These are phyloP conservation scores for Hypothenemus hampei DNA, from an alignment of 1,140 invertebrate species.

Conservation along the genomic window DNA sequence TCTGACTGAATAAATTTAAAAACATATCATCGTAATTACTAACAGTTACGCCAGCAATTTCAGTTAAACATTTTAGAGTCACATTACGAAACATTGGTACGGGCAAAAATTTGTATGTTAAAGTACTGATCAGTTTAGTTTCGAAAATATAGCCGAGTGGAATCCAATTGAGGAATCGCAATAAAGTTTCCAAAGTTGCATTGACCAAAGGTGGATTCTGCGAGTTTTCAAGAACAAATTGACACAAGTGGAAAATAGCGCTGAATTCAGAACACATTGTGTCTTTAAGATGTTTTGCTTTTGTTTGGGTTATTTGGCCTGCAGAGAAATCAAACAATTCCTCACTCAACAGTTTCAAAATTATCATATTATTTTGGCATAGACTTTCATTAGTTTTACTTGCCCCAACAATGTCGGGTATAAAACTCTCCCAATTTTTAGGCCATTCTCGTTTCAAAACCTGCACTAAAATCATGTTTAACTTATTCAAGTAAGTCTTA, in stretches of 20 bases:
- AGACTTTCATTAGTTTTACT: conserved; percentile 98
- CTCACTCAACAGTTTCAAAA: conserved; percentile 95
- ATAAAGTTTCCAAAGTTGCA: conserved; percentile 90
- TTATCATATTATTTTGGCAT: conserved; percentile 99
- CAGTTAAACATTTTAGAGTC: conserved; percentile 95
- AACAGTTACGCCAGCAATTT: conserved; percentile 88
- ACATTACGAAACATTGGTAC: conserved; percentile 98
- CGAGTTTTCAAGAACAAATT: conserved; percentile 97
- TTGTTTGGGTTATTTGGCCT: conserved; percentile 97
- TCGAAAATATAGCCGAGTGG: conserved; percentile 99
- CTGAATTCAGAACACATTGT: conserved; percentile 99
- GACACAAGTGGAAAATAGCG: conserved; percentile 95
- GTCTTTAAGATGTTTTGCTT: conserved; percentile 98
- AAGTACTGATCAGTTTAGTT: conserved; percentile 91
- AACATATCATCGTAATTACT: conserved; percentile 92
- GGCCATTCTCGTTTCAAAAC: conserved; percentile 99
- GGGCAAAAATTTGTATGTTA: conserved; percentile 96
- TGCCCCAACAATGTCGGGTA: conserved; percentile 97
- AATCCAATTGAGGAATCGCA: conserved; percentile 99
- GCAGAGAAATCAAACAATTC: conserved; percentile 99
- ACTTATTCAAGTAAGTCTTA: conserved; percentile 96
- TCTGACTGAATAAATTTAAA: conserved; percentile 80
- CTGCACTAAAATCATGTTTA: conserved; percentile 98
- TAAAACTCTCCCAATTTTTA: conserved; percentile 99
- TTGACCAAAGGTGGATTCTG: conserved; percentile 92